Base-by-base conservation (phyloP, 2,113 vertebrate species). In the Dromas ardeola region DNA sequence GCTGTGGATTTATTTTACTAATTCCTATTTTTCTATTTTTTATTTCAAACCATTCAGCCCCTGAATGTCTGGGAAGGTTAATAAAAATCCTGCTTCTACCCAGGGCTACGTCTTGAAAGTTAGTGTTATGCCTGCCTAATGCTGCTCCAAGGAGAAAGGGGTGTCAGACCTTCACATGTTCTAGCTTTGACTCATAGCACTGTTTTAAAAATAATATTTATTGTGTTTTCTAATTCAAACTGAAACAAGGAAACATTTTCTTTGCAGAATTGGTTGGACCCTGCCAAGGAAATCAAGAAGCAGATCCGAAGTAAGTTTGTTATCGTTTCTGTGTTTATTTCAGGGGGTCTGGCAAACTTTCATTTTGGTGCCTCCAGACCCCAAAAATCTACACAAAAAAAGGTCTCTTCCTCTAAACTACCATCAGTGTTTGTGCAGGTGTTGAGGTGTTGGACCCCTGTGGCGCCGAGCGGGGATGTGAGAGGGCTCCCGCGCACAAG, bases 181-280 rank as follows among this genome's bases (percentile, higher is more conserved):
- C 63, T 81, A 62, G 18, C 81, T 86, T 78, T 91, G 53, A 53
- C 45, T 93, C 36, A 36, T 65, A 59, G 27, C 16, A 13, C 27
- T 93, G 73, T 47, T 95, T 76, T 61, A 22, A 81, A 90, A 94
- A 83, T 58, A 62, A 55, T 71, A 12, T 71, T 86, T 94, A 78
- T 95, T 91, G 61, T 95, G 72, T 70, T 95, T 98, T 90, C 40
- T 87, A 70, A 94, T 87, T 95, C 71, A 91, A 90, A 91, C 86
- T 94, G 69, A 96, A 90, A 89, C 87, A 89, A 97, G 13, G 69
- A 95, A 97, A 78, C 45, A 59, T 95, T 98, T 98, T 96, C 90
- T 97, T 98, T 98, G 86, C 98, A 99, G 99, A 99, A 99, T 96
- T 99, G 99, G 99, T 95, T 99, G 94, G 99, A 99, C 95, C 99